Evolutionary conservation across 2,113 vertebrate species (phyloP), one percentile per base, ranked within the genome.

Genomic region (Spheniscus mendiculus): DNA sequence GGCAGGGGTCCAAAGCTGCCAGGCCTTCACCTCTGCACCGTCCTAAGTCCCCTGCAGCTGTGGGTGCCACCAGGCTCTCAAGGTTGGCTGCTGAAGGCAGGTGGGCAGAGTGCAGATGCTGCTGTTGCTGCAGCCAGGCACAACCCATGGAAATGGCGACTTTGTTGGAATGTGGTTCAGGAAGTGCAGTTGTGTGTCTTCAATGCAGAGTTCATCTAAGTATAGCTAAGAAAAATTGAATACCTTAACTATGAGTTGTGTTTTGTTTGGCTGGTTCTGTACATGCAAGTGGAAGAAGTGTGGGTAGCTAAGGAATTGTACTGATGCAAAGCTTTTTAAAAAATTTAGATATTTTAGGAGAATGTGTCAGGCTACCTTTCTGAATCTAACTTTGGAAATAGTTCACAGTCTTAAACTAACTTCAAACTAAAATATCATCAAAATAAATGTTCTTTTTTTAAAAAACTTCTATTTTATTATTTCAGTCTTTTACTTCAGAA

Each of bases 11-110:
- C 15, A 55, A 77, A 80, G 63, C 30, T 40, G 23, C 20, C 53
- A 65, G 9, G 11, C 11, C 27, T 40, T 69, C 15, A 12, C 7
- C 20, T 47, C 36, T 1, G 1, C 17, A 9, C 8, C 0, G 1
- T 5, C 14, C 42, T 9, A 9, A 70, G 17, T 38, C 3, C 18
- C 10, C 19, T 19, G 52, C 8, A 34, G 40, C 40, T 36, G 22
- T 25, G 47, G 16, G 10, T 62, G n/a, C 27, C 42, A 30, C 11
- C 19, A 25, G 17, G n/a, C 15, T 78, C n/a, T n/a, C 66, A 18
- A 17, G 34, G 32, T 13, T 58, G 71, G 25, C 32, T 40, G 44
- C 65, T 59, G 50, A 22, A 38, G 44, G 50, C 4, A 6, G 38
- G 30, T 36, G 12, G 30, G 73, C 45, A 49, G 34, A 15, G 30